Conservation (phyloP, 2,113 vertebrate genomes). For the Cheirogaleus medius region DNA sequence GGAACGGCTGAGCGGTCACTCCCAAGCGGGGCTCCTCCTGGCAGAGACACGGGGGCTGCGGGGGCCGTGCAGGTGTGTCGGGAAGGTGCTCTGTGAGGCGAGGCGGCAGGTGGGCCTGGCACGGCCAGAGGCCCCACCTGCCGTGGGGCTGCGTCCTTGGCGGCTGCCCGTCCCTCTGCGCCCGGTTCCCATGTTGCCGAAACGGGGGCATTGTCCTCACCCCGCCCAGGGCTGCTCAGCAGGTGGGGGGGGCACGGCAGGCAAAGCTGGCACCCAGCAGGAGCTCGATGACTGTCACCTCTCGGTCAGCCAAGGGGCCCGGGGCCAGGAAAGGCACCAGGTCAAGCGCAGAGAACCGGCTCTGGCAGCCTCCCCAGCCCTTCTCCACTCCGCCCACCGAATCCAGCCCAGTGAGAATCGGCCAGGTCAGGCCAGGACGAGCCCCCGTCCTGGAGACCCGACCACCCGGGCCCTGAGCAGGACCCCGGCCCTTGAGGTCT, state of each 20-base stretch:
- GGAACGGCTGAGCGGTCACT: background rate
- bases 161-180: background rate
- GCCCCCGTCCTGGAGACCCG: accelerated
- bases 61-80: accelerated
- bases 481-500: background rate
- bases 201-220: background rate
- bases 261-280: too few species aligned
- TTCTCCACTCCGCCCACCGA: background rate
- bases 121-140: accelerated
- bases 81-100: background rate
- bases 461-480: background rate
- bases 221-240: background rate
- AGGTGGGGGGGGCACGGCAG: background rate
- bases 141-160: background rate
- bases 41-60: background rate
- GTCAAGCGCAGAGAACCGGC: too few species aligned
- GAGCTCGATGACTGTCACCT: accelerated
- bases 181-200: background rate
- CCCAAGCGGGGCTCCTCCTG: background rate
- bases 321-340: too few species aligned
- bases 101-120: accelerated
- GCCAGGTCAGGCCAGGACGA: background rate
- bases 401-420: accelerated
- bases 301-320: background rate
- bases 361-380: accelerated